Evolutionary conservation across 30 jellyfish, hydroid and myxozoan genomes (phyloP).

Genomic region (Clytia hemisphaerica): DNA sequence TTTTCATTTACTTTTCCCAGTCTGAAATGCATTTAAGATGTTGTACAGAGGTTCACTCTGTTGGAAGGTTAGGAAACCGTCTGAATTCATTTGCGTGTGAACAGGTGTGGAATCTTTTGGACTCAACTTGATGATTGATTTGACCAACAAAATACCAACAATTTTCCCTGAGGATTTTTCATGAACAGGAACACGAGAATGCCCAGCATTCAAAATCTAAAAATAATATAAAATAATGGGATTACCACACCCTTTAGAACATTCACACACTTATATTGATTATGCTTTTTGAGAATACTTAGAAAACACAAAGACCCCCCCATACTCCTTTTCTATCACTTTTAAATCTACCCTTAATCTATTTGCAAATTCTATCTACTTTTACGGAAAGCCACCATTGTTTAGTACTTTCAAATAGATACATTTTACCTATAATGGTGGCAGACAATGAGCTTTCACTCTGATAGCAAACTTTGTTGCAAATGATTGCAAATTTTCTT

Average conservation of each 20-base stretch:
- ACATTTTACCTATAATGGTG: too few relatives aligned
- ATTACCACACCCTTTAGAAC: too few relatives aligned
- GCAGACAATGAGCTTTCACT: too few relatives aligned
- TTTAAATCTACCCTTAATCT: too few relatives aligned
- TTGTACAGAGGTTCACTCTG: slow-evolving; percentile 33
- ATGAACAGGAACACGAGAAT: slow-evolving; percentile 36
- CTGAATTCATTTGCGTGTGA: slow-evolving; percentile 25
- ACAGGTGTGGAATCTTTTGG: slow-evolving; percentile 26
- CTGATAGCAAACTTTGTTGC: too few relatives aligned
- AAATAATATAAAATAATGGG: neutral
- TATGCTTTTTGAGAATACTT: too few relatives aligned
- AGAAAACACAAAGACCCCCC: too few relatives aligned
- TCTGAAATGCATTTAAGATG: slow-evolving; percentile 34
- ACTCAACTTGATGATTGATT: slow-evolving; percentile 30
- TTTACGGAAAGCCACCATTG: too few relatives aligned
- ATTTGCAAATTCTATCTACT: too few relatives aligned
- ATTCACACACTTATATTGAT: neutral
- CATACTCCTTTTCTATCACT: too few relatives aligned
- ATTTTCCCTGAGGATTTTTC: neutral
- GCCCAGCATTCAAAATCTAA: slow-evolving; percentile 41
- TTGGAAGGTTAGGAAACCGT: neutral
- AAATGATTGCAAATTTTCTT: too few relatives aligned
- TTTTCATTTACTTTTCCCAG: slow-evolving; percentile 26
- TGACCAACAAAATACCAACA: slow-evolving; percentile 24
- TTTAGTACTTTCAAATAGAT: too few relatives aligned